Base-by-base conservation (phyloP, 1,140 invertebrate genomes). In the Bicyclus anynana region DNA sequence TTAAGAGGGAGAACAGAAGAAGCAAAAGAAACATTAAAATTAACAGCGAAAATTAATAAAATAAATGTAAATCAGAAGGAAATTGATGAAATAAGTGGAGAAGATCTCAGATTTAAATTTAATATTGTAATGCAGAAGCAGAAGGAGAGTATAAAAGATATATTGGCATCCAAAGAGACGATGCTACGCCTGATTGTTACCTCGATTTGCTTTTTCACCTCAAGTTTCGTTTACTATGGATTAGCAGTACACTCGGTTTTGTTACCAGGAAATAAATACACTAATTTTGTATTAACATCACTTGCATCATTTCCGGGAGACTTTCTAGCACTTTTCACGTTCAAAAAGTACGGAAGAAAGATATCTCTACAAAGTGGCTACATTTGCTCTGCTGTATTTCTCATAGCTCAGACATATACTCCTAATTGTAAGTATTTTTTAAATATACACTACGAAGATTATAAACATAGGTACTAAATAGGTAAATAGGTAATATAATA, bases 161-260 rank as follows among this genome's bases (percentile, higher is more conserved):
- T 84, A 42, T n/a, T 81, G 6, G 63, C 62, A 1, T 86, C 83
- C 5, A 83, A 76, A 62, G 83, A 78, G 52, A 83, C 77, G 53
- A 74, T 82, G 69, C 66, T 66, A 46, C 66, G 83, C 5, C 47
- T 86, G 4, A 42, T 52, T 0, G 80, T 84, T 5, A 66, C 72
- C 0, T 92, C 90, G 23, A 90, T 93, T 70, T 93, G 90, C 72
- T 94, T 92, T 90, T 90, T 93, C 13, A 90, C 92, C 1, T 91
- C 92, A 52, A 91, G 92, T 7, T 92, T 95, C 52, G 90, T 95
- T 2, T 96, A 95, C 72, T 96, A 95, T 67, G 95, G 94, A 0
- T 74, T 96, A 12, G 93, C 94, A 1, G 89, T 96, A 0, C 94
- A 95, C 70, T 92, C 94, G 0, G 93, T 94, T 4, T 90, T 93